Base-by-base conservation (phyloP, 1,140 invertebrate genomes). In the Alviniconcha marisindica region DNA sequence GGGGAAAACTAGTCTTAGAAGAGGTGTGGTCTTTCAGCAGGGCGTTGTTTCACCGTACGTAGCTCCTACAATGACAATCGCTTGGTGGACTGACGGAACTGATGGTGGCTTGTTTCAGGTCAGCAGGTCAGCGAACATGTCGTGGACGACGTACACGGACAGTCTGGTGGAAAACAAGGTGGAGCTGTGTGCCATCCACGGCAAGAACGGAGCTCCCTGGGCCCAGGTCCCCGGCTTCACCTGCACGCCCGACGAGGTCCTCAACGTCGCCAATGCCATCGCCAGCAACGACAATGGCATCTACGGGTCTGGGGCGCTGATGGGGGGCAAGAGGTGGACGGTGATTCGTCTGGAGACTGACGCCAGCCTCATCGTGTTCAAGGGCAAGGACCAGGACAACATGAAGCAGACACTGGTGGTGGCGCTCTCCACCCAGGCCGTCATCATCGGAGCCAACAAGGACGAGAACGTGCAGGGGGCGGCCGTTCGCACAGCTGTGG, bases 141-240 rank as follows among this genome's bases (percentile, higher is more conserved):
- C 83, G 12, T 84, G 83, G 83, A 33, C 73, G 28, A 33, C 83
- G 21, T 84, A 84, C 74, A 77, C 80, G 18, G 83, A 77, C 40
- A 51, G 56, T 12, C 73, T 84, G 73, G 44, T 66, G 40, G 36
- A 33, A 28, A 42, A n/a, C n/a, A 69, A 77, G 33, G 83, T 81
- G 28, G 78, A 82, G 48, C 48, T 76, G 48, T 74, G 77, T 31
- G 83, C 69, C 18, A 81, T 84, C 44, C 74, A 77, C 42, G 83
- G 83, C 44, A 84, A 63, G 42, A 82, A 84, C 74, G 83, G 83
- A 3, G 83, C 78, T 21, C 54, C 38, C 21, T 84, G 83, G 83
- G 81, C 81, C 2, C 31, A 44, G 71, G 69, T 51, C 18, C 73
- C 79, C 0, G 51, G 54, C 28, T 81, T 84, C 48, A 28, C 28